A percentile compares a stretch with the other conserved stretches of the same genome.
Conservation (phyloP, 2,888 invertebrate genomes). For the Drosophila suboccidentalis region DNA sequence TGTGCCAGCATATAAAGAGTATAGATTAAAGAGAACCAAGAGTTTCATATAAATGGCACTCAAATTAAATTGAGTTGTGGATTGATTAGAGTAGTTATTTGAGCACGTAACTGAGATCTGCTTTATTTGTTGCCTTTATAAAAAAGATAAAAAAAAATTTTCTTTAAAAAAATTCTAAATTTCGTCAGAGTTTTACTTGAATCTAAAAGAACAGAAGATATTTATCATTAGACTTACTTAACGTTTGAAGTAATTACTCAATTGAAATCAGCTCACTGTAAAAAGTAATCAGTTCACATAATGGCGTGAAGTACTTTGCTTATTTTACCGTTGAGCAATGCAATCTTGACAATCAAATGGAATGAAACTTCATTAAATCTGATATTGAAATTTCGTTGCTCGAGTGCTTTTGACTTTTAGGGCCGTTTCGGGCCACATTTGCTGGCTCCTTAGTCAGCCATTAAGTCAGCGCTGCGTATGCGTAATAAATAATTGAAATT, state of each 20-base stretch:
- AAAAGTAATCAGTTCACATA: background rate
- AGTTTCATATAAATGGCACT: slow-evolving; percentile 10
- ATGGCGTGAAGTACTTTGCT: slow-evolving; percentile 3
- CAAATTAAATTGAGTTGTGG: slow-evolving; percentile 12
- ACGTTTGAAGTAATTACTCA: background rate
- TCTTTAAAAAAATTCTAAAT: no score
- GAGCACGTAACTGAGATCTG: background rate
- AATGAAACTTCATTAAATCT: slow-evolving; percentile 28
- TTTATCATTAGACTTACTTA: background rate
- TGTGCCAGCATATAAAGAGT: slow-evolving; percentile 5
- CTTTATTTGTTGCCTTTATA: background rate
- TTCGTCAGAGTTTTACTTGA: background rate
- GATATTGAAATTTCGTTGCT: slow-evolving; percentile 39
- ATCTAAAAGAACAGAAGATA: background rate
- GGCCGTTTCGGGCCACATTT: slow-evolving; percentile 30
- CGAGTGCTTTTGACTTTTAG: slow-evolving; percentile 52
- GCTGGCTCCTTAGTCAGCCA: slow-evolving; percentile 58
- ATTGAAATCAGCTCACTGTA: background rate
- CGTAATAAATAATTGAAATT: slow-evolving; percentile 76
- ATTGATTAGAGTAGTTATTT: background rate
- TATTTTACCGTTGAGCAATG: slow-evolving; percentile 3
- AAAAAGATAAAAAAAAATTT: background rate
- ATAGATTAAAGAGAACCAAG: slow-evolving; percentile 11
- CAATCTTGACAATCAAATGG: slow-evolving; percentile 13
- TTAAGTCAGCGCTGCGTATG: slow-evolving; percentile 71